Conservation (phyloP, 1,140 invertebrate species). For the Drosophila sechellia region DNA sequence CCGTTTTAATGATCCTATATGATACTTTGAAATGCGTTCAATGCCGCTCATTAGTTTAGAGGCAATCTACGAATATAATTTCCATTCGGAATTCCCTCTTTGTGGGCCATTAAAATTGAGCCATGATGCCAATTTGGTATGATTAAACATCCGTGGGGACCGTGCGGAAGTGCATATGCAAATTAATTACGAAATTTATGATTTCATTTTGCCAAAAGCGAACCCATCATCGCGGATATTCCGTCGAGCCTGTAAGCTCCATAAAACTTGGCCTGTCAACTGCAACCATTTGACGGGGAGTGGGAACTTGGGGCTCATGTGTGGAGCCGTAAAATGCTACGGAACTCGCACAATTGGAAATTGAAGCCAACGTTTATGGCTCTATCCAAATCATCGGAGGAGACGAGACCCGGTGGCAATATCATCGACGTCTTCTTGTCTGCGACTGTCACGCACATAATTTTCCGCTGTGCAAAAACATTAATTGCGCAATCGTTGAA, state of each 20-base stretch:
- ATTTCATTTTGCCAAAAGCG: conserved; percentile 63
- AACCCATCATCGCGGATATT: conserved; percentile 23
- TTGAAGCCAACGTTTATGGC: conserved; percentile 74
- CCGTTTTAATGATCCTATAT: conserved; percentile 57
- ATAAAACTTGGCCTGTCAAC: conserved; percentile 64
- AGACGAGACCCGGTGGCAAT: conserved; percentile 36
- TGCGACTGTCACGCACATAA: conserved; percentile 75
- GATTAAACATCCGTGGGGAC: conserved; percentile 31
- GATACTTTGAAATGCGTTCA: conserved; percentile 35
- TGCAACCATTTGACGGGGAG: conserved; percentile 28
- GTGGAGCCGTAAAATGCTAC: conserved; percentile 73
- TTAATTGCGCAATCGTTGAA: conserved; percentile 76
- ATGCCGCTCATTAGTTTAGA: conserved; percentile 56
- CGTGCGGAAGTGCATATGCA: conserved; percentile 47
- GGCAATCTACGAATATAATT: conserved; percentile 56
- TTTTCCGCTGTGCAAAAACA: conserved; percentile 61
- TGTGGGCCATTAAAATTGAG: conserved; percentile 70
- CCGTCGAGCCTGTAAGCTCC: conserved; percentile 51
- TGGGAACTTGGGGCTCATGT: conserved; percentile 54
- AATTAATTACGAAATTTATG: conserved; percentile 82
- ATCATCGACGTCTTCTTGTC: conserved; percentile 48
- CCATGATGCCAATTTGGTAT: conserved; percentile 75
- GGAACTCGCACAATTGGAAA: conserved; percentile 56
- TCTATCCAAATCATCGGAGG: conserved; percentile 61
- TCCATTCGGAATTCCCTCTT: conserved; percentile 45